A percentile compares a stretch with the other conserved stretches of the same genome.
phyloP scores from a whole-genome alignment of 2,888 invertebrate genomes.

The Eristalis tenax region DNA sequence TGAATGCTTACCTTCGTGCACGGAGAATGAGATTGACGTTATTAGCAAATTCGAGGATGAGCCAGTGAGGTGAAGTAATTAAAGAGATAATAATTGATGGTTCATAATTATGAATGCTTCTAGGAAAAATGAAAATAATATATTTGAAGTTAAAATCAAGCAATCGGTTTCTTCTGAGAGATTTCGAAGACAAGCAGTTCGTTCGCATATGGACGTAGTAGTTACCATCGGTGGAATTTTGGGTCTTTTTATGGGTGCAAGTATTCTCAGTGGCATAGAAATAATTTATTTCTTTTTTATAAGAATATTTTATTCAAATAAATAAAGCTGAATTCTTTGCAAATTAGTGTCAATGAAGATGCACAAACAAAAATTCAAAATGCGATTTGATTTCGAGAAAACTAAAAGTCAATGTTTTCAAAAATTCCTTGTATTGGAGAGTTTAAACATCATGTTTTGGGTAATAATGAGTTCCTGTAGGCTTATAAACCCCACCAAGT shows the following conservation, averaged over 20 bases:
- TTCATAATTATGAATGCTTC: neutral
- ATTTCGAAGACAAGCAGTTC: slow-evolving; percentile 82
- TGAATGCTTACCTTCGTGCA: slow-evolving; percentile 87
- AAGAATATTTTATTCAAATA: slow-evolving; percentile 73
- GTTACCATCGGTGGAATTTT: slow-evolving; percentile 84
- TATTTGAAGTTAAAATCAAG: neutral
- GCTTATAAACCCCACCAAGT: too few species aligned
- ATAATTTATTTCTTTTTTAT: slow-evolving; percentile 83
- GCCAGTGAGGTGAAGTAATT: neutral
- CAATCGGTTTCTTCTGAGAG: slow-evolving; percentile 75
- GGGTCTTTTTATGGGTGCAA: slow-evolving; percentile 84
- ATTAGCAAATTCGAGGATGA: neutral
- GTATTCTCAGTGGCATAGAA: slow-evolving; percentile 84
- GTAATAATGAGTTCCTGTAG: too few species aligned
- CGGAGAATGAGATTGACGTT: slow-evolving; percentile 85
- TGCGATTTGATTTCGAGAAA: too few species aligned
- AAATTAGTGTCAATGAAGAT: too few species aligned
- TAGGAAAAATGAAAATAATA: neutral
- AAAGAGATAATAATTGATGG: neutral
- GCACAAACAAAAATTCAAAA: too few species aligned
- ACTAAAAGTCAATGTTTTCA: too few species aligned
- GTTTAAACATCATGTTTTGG: too few species aligned
- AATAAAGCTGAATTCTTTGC: neutral
- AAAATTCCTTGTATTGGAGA: too few species aligned
- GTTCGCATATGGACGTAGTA: slow-evolving; percentile 80